Evolutionary conservation across 92 coral and sea anemone species (phyloP), one percentile per base, ranked within the genome.

Genomic region (Phenganax stokvisi): DNA sequence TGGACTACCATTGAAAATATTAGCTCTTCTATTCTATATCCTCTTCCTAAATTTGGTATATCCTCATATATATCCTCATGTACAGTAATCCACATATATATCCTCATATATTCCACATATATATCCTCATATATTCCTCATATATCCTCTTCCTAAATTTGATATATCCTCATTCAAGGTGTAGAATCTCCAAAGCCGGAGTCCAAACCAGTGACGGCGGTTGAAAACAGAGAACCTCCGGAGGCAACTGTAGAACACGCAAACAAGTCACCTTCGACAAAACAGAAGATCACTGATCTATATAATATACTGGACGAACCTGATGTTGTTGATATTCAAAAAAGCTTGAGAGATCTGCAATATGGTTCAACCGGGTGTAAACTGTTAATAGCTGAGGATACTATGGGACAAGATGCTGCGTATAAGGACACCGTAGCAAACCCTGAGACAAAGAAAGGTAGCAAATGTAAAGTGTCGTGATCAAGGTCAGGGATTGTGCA

Each of bases 291-390:
- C 17, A 53, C 61, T 64, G 83, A 65, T 6, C 51, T 79, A 10
- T 79, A 72, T 17, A 64, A 61, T 79, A 25, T 79, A 9, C 51
- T 64, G 53, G 52, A 62, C 20, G 83, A 65, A 3, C 44, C 53
- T 52, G 83, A 79, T 44, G 11, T 79, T 28, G 59, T 27, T 64
- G 83, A 79, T 56, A 51, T 79, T 65, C 61, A 63, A 11, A 54
- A 64, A n/a, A 63, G 11, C 16, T 79, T 79, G 65, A 79, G 31
- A 10, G 74, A 79, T 63, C 63, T 79, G 52, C 83, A 79, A 57
- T 63, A 79, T 53, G 83, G 83, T 64, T 16, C 61, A 3, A 79
- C 63, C 20, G 74, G 74, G 51, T 79, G 83, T 79, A 79, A 79
- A 65, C 53, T 79, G 51, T 53, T 79, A 11, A 37, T 63, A 1